Percentiles rank a stretch among this genome's conserved stretches.
phyloP scores from a whole-genome alignment of 1,140 invertebrate genomes.

The Drosophila auraria region DNA sequence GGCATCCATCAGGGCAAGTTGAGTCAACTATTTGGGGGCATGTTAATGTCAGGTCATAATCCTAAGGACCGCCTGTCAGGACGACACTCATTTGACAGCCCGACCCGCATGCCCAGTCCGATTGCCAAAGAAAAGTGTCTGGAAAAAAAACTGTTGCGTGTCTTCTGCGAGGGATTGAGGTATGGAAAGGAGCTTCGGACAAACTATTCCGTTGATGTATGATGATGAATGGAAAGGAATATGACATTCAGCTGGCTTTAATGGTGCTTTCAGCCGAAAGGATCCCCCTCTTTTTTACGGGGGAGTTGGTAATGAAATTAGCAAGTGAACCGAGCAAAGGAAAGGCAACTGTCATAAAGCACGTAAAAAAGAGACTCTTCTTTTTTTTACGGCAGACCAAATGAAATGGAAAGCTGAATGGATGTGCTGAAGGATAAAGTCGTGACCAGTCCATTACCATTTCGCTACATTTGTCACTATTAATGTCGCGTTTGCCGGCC shows the following conservation, averaged over 20 bases:
- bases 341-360: slow-evolving; percentile 16
- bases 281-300: neutral
- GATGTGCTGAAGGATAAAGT: slow-evolving; percentile 27
- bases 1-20: slow-evolving; percentile 23
- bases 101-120: neutral
- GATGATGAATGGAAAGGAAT: slow-evolving; percentile 40
- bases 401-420: slow-evolving; percentile 42
- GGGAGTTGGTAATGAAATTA: slow-evolving; percentile 35
- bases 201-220: slow-evolving; percentile 34
- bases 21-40: slow-evolving; percentile 43
- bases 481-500: slow-evolving; percentile 43
- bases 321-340: slow-evolving; percentile 17
- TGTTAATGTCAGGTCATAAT: slow-evolving; percentile 51
- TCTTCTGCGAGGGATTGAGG: slow-evolving; percentile 12
- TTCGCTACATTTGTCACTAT: slow-evolving; percentile 48
- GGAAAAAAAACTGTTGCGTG: slow-evolving; percentile 41
- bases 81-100: slow-evolving; percentile 38
- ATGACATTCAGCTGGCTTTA: slow-evolving; percentile 25
- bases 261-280: slow-evolving; percentile 24
- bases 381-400: slow-evolving; percentile 21
- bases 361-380: slow-evolving; percentile 2
- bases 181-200: neutral
- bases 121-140: slow-evolving; percentile 19
- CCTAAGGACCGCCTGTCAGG: slow-evolving; percentile 39
- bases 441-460: slow-evolving; percentile 47